Evolutionary conservation across 1,140 invertebrate species (phyloP).

Genomic region (Sitobion miscanthi): DNA sequence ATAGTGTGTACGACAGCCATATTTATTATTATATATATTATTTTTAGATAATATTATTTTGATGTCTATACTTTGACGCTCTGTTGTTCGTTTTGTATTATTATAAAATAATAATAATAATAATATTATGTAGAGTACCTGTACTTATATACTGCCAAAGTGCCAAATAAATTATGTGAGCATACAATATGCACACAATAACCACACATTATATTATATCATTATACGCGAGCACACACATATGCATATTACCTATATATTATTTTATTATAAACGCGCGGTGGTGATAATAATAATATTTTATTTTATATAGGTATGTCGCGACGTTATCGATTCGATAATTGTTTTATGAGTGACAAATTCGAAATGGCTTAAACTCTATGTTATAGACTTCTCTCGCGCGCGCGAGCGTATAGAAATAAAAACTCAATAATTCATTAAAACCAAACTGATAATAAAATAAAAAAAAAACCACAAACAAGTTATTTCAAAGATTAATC

Average conservation of each 20-base stretch:
- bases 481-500: conserved; percentile 13
- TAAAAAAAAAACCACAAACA: neutral
- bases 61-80: neutral
- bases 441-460: conserved; percentile 5
- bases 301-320: neutral
- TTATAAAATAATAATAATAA: neutral
- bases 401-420: neutral
- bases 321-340: conserved; percentile 8
- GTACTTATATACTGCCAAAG: too few relatives aligned
- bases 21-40: neutral
- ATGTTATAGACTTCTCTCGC: neutral
- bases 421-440: conserved; percentile 19
- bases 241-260: neutral
- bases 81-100: neutral
- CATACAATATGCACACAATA: neutral
- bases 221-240: neutral
- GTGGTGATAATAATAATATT: neutral
- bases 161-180: too few relatives aligned
- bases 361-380: conserved; percentile 9
- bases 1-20: too few relatives aligned
- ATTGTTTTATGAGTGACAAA: conserved; percentile 16
- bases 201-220: neutral
- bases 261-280: neutral
- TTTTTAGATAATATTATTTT: neutral
- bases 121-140: neutral